Evolutionary conservation across 2,888 invertebrate species (phyloP), one percentile per base, ranked within the genome.

Genomic region (Perdita meconis): DNA sequence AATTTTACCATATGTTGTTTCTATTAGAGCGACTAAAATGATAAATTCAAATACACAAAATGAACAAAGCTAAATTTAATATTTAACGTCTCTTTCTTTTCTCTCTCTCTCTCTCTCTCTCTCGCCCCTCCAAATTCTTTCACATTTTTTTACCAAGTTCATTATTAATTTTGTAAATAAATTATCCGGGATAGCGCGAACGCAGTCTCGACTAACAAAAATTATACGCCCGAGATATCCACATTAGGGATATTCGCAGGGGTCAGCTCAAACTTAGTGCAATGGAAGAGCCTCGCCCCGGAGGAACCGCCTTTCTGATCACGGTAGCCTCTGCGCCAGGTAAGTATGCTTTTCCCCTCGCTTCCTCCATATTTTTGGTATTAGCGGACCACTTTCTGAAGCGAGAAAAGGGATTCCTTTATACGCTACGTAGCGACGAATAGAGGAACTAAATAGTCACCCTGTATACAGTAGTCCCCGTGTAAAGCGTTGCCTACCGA

Each of bases 221-320:
- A 86, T 86, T 85, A 53, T 84, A 85, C 87, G 87, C 75, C 82
- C 87, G 86, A 93, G 91, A 91, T 91, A 91, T 89, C 92, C 90
- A 92, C 92, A 91, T 93, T 93, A 92, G 93, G 89, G 87, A 88
- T 89, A 90, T 90, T 90, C 89, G 92, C 94, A 94, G 92, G 92
- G 92, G 93, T 94, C 93, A 94, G 92, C 94, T 92, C 91, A 87
- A 90, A 93, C 93, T 90, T 84, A 90, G 94, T 94, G 94, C 94
- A 94, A 94, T 93, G 94, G 92, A 91, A 92, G 93, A 93, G 91
- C 93, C 93, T 94, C 92, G 51, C 86, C 89, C 89, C 89, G 89
- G 88, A 89, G 89, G 87, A 90, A 90, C 89, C 89, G 88, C 90
- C 89, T 89, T 89, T 80, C 36, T 93, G 94, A 94, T 94, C 94